Base-by-base conservation (phyloP, 1,140 invertebrate species). In the Diprion similis region DNA sequence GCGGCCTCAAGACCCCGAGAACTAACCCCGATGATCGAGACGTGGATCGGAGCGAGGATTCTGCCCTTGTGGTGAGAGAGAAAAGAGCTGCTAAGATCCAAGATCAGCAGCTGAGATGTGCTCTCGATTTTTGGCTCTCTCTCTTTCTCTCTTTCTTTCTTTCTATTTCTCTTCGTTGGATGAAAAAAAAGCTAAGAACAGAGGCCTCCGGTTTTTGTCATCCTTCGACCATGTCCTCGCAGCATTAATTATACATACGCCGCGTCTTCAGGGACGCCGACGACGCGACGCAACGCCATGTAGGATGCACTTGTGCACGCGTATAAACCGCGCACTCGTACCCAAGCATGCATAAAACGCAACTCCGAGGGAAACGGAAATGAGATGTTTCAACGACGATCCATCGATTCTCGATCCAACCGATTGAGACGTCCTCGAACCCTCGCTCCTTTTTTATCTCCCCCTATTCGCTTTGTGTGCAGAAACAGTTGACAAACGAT, bases 401-500 rank as follows among this genome's bases (percentile, higher is more conserved):
- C 51, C 11, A 82, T 82, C 76, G 81, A 77, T 78, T 69, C 73
- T 73, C 46, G 75, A 80, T 81, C 51, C 51, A 59, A 77, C 76
- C 81, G 82, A 87, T 87, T 87, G 85, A 87, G 85, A 86, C 79
- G 83, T 87, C 79, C 78, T 73, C 79, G 80, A 79, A 77, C 75
- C 71, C 75, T 75, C 76, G 78, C 77, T 13, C 8, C 19, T 68
- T 71, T 75, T 77, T 75, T 77, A 24, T 46, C 67, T 45, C 19
- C 45, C 24, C 64, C 19, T 19, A 47, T 79, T 76, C 81, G 82
- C 82, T 85, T 85, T 83, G 83, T 84, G 80, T 80, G 82, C 78
- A 84, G 80, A 84, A 82, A 83, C 81, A 74, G 81, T 87, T 88
- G 87, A 88, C 86, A 82, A 85, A 88, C 86, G 85, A 88, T 83